Percentiles rank a stretch among this genome's conserved stretches.
phyloP scores from a whole-genome alignment of 1,140 invertebrate species.

The Drosophila rufa region DNA sequence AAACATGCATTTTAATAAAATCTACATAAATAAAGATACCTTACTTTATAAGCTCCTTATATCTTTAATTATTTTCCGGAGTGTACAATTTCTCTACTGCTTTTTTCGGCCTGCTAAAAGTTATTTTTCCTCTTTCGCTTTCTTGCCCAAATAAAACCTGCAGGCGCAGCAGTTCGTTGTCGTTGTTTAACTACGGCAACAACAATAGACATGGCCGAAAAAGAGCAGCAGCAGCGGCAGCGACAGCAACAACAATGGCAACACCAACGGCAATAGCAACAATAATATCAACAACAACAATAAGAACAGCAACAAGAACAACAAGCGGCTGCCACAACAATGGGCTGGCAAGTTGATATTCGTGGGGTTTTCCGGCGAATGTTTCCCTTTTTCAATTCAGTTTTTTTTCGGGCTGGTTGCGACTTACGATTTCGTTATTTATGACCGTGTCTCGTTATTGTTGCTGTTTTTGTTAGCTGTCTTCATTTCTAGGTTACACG shows the following conservation, averaged over 20 bases:
- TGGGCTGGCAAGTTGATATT: conserved; percentile 63
- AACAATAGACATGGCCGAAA: conserved; percentile 39
- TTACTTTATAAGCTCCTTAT: no score
- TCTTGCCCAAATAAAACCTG: conserved; percentile 69
- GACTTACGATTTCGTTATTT: conserved; percentile 74
- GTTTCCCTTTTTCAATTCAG: conserved; percentile 29
- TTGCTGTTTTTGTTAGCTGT: conserved; percentile 39
- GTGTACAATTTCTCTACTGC: conserved; percentile 61
- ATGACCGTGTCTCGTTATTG: conserved; percentile 59
- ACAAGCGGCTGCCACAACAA: conserved; percentile 32
- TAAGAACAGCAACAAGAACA: conserved; percentile 20
- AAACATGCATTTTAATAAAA: not conserved
- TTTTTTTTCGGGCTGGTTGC: conserved; percentile 41
- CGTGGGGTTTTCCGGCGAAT: conserved; percentile 52
- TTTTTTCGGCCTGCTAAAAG: conserved; percentile 52
- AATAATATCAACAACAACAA: conserved; percentile 15
- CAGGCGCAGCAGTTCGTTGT: conserved; percentile 67
- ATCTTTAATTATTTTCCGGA: not conserved
- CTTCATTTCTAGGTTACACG: conserved; percentile 75
- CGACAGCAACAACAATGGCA: conserved; percentile 24
- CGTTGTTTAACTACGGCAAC: conserved; percentile 34
- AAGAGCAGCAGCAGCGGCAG: conserved; percentile 36
- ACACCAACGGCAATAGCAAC: conserved; percentile 26
- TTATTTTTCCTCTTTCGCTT: conserved; percentile 52
- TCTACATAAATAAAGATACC: no score